Percentiles rank a stretch among this genome's conserved stretches.
These are phyloP conservation scores for Hemicrepidius hirtus DNA, from an alignment of 2,888 invertebrate species.

Conservation along the genomic window DNA sequence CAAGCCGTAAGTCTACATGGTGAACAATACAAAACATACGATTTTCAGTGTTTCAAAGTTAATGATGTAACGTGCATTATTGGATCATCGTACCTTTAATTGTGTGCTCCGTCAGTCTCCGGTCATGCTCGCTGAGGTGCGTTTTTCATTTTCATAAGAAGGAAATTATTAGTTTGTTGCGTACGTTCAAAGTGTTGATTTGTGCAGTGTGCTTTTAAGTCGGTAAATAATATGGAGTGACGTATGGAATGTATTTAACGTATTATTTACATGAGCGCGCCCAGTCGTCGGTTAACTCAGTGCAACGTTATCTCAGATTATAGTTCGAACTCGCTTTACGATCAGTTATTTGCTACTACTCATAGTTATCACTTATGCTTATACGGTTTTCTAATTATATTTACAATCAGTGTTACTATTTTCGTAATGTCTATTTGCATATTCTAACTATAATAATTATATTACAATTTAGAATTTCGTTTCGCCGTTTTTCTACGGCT, in stretches of 20 bases:
- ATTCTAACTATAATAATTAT: slow-evolving; percentile 66
- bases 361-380: slow-evolving; percentile 60
- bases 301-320: slow-evolving; percentile 50
- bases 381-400: slow-evolving; percentile 65
- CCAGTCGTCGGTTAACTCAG: slow-evolving; percentile 37
- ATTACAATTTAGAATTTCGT: slow-evolving; percentile 73
- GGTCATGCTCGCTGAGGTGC: slow-evolving; percentile 60
- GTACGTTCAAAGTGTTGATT: slow-evolving; percentile 68
- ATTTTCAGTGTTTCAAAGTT: slow-evolving; percentile 38
- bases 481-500: slow-evolving; percentile 65
- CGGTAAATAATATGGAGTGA: slow-evolving; percentile 65
- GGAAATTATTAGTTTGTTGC: slow-evolving; percentile 67
- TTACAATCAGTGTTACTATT: slow-evolving; percentile 66
- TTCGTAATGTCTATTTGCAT: slow-evolving; percentile 68
- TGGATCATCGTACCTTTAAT: slow-evolving; percentile 39
- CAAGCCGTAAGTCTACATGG: slow-evolving; percentile 63
- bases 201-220: slow-evolving; percentile 69
- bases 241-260: slow-evolving; percentile 64
- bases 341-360: slow-evolving; percentile 55
- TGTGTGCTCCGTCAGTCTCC: slow-evolving; percentile 60
- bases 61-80: slow-evolving; percentile 39
- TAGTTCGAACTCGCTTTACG: slow-evolving; percentile 56
- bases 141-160: slow-evolving; percentile 65
- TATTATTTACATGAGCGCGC: slow-evolving; percentile 63
- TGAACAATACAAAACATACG: slow-evolving; percentile 55